phyloP scores from a whole-genome alignment of 2,113 vertebrate genomes.

The Chaetura pelagica region DNA sequence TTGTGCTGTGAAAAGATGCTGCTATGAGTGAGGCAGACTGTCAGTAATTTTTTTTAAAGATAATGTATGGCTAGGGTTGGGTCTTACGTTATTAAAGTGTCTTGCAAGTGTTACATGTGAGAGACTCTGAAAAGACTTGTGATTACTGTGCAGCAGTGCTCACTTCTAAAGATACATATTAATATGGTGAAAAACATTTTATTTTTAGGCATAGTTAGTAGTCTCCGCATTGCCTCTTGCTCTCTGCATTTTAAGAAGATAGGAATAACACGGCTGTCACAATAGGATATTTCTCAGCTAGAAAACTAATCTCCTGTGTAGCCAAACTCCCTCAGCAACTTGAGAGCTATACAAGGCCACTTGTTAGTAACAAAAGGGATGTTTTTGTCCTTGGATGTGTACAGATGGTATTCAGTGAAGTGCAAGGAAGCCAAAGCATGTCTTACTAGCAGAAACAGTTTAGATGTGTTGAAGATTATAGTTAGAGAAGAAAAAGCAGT shows the following conservation, averaged over 20 bases:
- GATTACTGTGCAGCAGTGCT: background rate
- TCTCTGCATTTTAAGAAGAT: background rate
- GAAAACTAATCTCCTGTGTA: background rate
- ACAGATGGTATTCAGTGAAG: background rate
- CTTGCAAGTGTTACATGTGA: background rate
- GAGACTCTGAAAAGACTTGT: background rate
- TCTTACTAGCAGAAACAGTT: background rate
- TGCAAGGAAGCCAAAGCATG: background rate
- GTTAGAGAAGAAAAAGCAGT: background rate
- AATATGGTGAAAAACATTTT: background rate
- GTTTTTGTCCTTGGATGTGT: conserved; percentile 7
- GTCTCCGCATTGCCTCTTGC: background rate
- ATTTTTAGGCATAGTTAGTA: background rate
- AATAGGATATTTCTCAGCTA: background rate
- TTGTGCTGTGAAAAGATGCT: background rate
- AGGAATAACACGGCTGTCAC: background rate
- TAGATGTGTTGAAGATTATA: background rate
- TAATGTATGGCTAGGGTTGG: background rate
- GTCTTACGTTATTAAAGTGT: background rate
- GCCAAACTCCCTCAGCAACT: background rate
- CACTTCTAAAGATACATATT: background rate
- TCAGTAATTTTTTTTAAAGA: background rate
- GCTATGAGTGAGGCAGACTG: background rate
- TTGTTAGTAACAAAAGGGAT: background rate
- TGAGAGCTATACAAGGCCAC: background rate